A percentile compares a stretch with the other conserved stretches of the same genome.
Evolutionary conservation across 2,888 invertebrate genomes (phyloP).

Genomic region (Eupithecia vulgata): DNA sequence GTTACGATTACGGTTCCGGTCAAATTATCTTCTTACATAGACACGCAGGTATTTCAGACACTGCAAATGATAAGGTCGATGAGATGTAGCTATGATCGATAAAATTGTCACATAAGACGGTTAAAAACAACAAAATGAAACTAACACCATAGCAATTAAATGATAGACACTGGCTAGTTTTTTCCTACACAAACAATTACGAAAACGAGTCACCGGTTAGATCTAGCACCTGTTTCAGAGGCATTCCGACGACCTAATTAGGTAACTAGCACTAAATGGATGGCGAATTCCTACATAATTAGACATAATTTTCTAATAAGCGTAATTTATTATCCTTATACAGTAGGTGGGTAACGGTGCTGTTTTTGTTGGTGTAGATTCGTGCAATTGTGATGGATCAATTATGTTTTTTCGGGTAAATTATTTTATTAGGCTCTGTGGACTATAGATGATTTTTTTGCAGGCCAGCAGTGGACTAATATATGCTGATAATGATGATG

Average conservation of each 20-base stretch:
- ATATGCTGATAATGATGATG: too few species aligned
- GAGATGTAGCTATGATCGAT: not conserved
- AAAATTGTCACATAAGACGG: conserved; percentile 9
- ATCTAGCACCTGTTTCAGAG: conserved; percentile 40
- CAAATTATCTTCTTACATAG: not conserved
- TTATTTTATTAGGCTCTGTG: not conserved
- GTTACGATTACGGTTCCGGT: not conserved
- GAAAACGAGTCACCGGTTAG: conserved; percentile 31
- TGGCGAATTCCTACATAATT: conserved; percentile 38
- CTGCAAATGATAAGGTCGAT: not conserved
- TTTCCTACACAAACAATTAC: conserved; percentile 31
- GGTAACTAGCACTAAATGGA: conserved; percentile 38
- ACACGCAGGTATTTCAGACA: not conserved
- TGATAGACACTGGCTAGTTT: conserved; percentile 19
- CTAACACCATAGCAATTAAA: conserved; percentile 12
- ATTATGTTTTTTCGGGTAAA: not conserved
- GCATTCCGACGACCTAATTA: conserved; percentile 39
- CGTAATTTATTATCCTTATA: conserved; percentile 26
- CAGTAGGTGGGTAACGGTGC: conserved; percentile 6
- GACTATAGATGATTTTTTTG: not conserved
- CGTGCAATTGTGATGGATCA: conserved; percentile 14
- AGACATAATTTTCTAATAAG: conserved; percentile 32
- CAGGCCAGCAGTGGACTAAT: not conserved
- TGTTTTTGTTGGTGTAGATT: conserved; percentile 17
- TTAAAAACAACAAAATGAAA: not conserved